phyloP scores from a whole-genome alignment of 2,888 invertebrate genomes.

The Drymonia ruficornis region DNA sequence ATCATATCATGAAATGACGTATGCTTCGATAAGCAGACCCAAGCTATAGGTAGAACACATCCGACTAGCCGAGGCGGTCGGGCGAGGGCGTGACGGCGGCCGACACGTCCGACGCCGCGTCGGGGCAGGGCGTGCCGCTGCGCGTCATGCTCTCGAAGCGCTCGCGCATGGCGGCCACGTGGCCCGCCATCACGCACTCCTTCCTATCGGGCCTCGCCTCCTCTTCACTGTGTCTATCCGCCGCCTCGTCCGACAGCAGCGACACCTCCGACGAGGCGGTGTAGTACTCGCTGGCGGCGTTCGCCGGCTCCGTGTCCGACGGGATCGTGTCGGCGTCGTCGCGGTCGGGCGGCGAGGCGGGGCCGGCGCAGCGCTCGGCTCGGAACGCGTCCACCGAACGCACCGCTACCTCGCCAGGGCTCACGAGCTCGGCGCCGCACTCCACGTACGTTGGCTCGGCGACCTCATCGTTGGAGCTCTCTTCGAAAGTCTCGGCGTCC shows the following conservation, averaged over 20 bases:
- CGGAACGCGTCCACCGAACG: slow-evolving; percentile 47
- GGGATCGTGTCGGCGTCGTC: slow-evolving; percentile 44
- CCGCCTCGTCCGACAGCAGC: slow-evolving; percentile 59
- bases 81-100: slow-evolving; percentile 63
- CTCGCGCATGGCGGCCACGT: slow-evolving; percentile 81
- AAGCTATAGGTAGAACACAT: no score
- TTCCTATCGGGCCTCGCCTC: slow-evolving; percentile 53
- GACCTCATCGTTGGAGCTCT: slow-evolving; percentile 7
- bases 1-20: no score
- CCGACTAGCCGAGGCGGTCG: slow-evolving; percentile 53
- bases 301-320: slow-evolving; percentile 51
- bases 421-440: slow-evolving; percentile 40
- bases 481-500: slow-evolving; percentile 10
- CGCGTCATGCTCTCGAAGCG: slow-evolving; percentile 80
- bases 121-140: slow-evolving; percentile 72
- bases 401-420: slow-evolving; percentile 54
- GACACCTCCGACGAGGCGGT: slow-evolving; percentile 76
- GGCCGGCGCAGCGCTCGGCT: slow-evolving; percentile 54
- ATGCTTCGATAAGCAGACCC: no score
- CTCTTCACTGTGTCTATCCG: slow-evolving; percentile 26
- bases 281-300: slow-evolving; percentile 66
- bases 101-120: slow-evolving; percentile 29
- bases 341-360: slow-evolving; percentile 26
- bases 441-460: slow-evolving; percentile 26
- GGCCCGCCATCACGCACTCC: slow-evolving; percentile 71